Conservation (phyloP, 2,113 vertebrate genomes). For the mouse (Mus musculus) region GRCm39 chr13:89517001-89517500, state of each 20-base stretch:
- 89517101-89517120: no score
- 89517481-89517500: background rate
- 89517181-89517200: background rate
- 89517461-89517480: background rate
- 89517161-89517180: background rate
- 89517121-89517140: no score
- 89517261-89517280: background rate
- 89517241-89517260: background rate
- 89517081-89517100: background rate
- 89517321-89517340: background rate
- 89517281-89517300: background rate
- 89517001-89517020: background rate
- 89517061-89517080: background rate
- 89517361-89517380: background rate
- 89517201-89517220: background rate
- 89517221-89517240: background rate
- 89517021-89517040: background rate
- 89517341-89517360: background rate
- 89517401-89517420: no score
- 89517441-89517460: no score
- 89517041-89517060: background rate
- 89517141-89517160: background rate
- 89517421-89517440: background rate
- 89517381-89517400: background rate
- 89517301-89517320: background rate